Conservation (phyloP, 2,888 invertebrate species). For the Epirrhoe alternata region DNA sequence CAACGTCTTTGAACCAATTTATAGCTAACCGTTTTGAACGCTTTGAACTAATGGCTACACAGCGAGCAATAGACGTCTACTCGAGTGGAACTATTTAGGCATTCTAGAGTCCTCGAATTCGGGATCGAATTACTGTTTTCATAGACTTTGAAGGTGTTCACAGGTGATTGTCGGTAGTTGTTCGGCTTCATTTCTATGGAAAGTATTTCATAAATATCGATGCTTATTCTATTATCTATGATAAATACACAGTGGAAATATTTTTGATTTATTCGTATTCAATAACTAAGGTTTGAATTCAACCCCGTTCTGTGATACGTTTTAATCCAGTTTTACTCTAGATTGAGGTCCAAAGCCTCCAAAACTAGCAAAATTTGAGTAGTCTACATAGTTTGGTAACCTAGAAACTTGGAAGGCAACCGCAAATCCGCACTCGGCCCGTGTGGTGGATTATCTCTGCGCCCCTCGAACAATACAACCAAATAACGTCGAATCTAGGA, state of each 20-base stretch:
- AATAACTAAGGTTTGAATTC: background rate
- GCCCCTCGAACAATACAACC: conserved; percentile 1
- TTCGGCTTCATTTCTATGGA: no score
- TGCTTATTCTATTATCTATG: no score
- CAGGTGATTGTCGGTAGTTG: no score
- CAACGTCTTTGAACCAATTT: conserved; percentile 27
- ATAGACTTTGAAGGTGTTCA: background rate
- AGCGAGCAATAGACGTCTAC: background rate
- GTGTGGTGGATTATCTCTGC: conserved; percentile 6
- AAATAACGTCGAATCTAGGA: conserved; percentile 1
- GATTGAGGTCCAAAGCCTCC: background rate
- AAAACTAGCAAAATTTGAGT: background rate
- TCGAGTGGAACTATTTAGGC: background rate
- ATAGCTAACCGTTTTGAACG: conserved; percentile 1
- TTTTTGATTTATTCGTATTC: background rate
- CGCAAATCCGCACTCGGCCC: conserved; percentile 16
- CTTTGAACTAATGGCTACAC: conserved; percentile 3
- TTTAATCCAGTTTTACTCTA: background rate
- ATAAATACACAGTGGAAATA: no score
- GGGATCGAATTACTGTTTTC: background rate
- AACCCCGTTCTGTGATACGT: background rate
- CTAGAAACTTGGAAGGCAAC: conserved; percentile 14
- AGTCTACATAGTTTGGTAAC: conserved; percentile 6
- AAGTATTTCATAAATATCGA: no score
- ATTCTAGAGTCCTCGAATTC: background rate